Evolutionary conservation across 2,797 vertebrate genomes (phyloP), one percentile per base, ranked within the genome.

Genomic region (Hydrophis major): DNA sequence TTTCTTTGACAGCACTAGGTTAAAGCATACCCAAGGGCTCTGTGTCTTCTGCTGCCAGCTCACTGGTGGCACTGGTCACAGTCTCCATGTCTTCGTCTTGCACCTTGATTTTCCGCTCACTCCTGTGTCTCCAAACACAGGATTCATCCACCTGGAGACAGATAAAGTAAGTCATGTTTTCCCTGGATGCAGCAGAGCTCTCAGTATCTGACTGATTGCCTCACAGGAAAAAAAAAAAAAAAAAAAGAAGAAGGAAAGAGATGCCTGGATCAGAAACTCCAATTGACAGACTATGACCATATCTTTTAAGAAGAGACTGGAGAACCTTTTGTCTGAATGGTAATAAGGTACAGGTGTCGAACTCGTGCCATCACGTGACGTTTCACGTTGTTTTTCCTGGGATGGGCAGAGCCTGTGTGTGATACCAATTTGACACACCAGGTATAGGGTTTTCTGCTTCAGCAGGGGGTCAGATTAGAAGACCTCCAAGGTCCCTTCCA

Each of bases 41-140:
- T 92, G 98, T 98, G 4, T 98, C 99, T 59, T 99, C 99, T 1
- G 98, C 97, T 6, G 98, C 94, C 94, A 99, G 97, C 42, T 99
- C 98, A 0, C 97, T 96, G 42, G 98, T 96, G 86, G 97, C 98
- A 91, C 98, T 98, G 1, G 98, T 96, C 92, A 98, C 97, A 0
- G 98, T 98, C 60, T 99, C 98, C 96, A 99, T 93, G 87, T 99
- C 99, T 94, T 99, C 99, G 1, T 99, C 99, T 42, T 99, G 95
- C 0, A 98, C 97, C 95, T 98, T 99, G 94, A 99, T 98, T 95
- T 98, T 99, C 93, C 99, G 98, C 94, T 99, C 99, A 0, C 99
- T 98, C 66, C 96, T 95, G 97, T 99, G 99, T 93, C 99, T 98
- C 97, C 98, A 99, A 88, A 99, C 97, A 86, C 98, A 98, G 95